Base-by-base conservation (phyloP, 2,113 vertebrate species). In the Chelonoidis abingdonii region DNA sequence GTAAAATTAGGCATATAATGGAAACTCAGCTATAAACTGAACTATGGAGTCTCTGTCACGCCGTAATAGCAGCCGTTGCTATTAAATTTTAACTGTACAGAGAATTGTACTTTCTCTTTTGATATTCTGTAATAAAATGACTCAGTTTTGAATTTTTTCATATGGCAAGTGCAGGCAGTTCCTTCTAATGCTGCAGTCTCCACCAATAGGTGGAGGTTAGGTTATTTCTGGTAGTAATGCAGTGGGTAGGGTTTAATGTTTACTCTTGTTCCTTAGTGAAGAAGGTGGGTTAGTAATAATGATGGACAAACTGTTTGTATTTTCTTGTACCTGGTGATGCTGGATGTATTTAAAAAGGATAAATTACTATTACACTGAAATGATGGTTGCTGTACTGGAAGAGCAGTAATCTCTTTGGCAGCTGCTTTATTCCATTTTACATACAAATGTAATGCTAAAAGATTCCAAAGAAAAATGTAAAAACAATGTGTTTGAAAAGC, bases 391-490 rank as follows among this genome's bases (percentile, higher is more conserved):
- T 8, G 3, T 69, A 86, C n/a, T 89, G 80, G 91, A 96, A 96
- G 90, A 84, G 86, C 44, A 35, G 96, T 97, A 95, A 94, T 97
- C 97, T 95, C 90, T 97, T 93, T 96, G 97, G 95, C 94, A 96
- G 95, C 89, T 85, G 92, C 0, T 96, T 95, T 96, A 96, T 94
- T 96, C 94, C 96, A 96, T 92, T 44, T 35, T 41, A 92, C 91
- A 92, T 96, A 95, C 95, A 95, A 96, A 86, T 90, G 89, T 90
- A 89, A 95, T 52, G 76, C 94, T 90, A 52, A 89, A 85, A 94
- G 91, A 94, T 85, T 93, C 96, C 83, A 80, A 57, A n/a, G 80
- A n/a, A 44, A 87, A 35, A 47, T 6, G 10, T n/a, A 50, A 41
- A 86, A 94, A 84, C 83, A 59, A 47, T 87, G 69, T 31, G 62